phyloP scores from a whole-genome alignment of 2,113 vertebrate genomes.

The Laterallus jamaicensis region DNA sequence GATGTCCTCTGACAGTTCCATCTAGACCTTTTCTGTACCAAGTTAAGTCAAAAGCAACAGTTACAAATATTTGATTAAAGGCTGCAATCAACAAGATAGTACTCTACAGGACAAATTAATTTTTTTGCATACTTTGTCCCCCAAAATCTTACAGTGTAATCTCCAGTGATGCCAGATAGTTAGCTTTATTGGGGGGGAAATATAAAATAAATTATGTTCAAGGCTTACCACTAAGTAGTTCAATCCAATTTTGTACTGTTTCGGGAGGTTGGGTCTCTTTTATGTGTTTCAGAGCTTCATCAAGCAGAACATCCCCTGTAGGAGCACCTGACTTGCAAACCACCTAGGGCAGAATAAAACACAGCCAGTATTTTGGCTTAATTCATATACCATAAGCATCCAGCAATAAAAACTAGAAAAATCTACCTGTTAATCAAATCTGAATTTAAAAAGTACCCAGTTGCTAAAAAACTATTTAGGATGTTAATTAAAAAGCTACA shows the following conservation, averaged over 20 bases:
- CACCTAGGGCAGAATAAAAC: background rate
- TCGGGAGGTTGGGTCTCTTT: conserved; percentile 96
- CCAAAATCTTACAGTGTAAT: background rate
- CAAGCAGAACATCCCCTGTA: conserved; percentile 94
- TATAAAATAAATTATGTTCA: background rate
- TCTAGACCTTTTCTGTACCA: background rate
- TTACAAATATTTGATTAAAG: conserved; percentile 32
- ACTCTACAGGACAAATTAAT: background rate
- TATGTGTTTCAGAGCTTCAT: conserved; percentile 95
- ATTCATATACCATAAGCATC: background rate
- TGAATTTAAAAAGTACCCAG: no score
- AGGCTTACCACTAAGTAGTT: conserved; percentile 93
- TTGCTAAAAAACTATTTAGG: background rate
- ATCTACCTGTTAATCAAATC: background rate
- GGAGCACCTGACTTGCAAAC: conserved; percentile 72
- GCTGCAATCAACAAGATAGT: background rate
- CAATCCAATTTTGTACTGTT: conserved; percentile 97
- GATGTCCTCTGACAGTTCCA: background rate
- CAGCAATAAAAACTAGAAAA: background rate
- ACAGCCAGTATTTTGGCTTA: background rate
- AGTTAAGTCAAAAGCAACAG: background rate
- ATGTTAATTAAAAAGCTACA: background rate
- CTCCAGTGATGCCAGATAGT: background rate
- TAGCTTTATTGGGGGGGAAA: background rate
- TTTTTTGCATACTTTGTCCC: background rate